These are phyloP conservation scores for Poecilia velifera DNA, from an alignment of 2,797 vertebrate species.

Conservation along the genomic window DNA sequence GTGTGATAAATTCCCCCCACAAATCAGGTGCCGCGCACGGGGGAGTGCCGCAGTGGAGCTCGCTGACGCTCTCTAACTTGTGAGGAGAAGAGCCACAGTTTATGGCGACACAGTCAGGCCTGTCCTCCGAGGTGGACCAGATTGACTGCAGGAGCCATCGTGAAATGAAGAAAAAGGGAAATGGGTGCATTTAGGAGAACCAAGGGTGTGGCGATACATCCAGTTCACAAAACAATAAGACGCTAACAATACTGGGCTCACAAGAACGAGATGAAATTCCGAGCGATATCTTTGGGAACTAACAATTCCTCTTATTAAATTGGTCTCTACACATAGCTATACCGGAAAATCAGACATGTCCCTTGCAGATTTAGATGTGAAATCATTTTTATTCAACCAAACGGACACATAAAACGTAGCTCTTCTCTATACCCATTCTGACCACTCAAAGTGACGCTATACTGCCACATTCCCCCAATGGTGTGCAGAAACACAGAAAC, in stretches of 20 bases:
- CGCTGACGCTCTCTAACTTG: constrained; percentile 62
- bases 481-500: not conserved
- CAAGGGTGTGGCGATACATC: not conserved
- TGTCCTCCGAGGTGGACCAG: not conserved
- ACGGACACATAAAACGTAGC: not conserved
- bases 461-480: not conserved
- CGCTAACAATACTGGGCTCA: not conserved
- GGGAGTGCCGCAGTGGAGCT: constrained; percentile 61
- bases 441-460: not conserved
- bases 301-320: not conserved
- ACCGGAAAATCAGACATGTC: not conserved
- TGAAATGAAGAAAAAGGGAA: constrained; percentile 15
- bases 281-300: not conserved
- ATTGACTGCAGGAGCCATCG: constrained; percentile 2
- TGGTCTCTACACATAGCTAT: not conserved
- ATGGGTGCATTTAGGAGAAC: not conserved
- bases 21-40: constrained; percentile 75
- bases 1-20: constrained; percentile 78
- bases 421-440: not conserved
- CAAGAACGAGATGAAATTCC: not conserved
- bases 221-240: not conserved
- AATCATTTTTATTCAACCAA: not conserved
- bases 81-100: constrained; percentile 38
- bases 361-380: not conserved
- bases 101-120: constrained; percentile 53